These are phyloP conservation scores for Rosalia funebris DNA, from an alignment of 2,888 invertebrate genomes.

Conservation along the genomic window DNA sequence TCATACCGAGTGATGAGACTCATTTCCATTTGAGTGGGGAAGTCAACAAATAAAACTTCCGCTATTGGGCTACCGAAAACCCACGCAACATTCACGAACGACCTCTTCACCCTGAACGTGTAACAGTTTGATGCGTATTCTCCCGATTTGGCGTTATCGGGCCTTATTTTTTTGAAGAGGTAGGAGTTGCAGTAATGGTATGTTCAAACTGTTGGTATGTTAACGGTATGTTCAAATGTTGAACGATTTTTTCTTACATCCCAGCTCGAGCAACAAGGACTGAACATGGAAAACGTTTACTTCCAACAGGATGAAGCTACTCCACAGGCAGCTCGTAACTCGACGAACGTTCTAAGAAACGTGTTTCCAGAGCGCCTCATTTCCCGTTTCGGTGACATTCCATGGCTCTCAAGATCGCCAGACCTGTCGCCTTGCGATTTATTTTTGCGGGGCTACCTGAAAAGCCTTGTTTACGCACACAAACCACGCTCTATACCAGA, in stretches of 20 bases:
- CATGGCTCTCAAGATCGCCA: not conserved
- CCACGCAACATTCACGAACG: slow-evolving; percentile 30
- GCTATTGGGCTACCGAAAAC: slow-evolving; percentile 28
- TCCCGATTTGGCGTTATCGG: slow-evolving; percentile 21
- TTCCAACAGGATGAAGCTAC: not conserved
- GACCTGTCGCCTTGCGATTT: not conserved
- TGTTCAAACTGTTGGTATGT: no score
- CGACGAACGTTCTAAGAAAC: not conserved
- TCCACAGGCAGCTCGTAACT: not conserved
- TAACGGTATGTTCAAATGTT: not conserved
- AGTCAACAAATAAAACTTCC: slow-evolving; percentile 44
- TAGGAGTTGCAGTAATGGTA: not conserved
- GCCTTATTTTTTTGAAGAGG: not conserved
- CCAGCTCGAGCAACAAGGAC: not conserved
- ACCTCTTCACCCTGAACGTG: slow-evolving; percentile 30
- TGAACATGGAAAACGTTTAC: not conserved
- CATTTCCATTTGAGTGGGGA: slow-evolving; percentile 43
- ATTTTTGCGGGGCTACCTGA: not conserved
- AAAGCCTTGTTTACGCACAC: not conserved
- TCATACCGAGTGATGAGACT: slow-evolving; percentile 39
- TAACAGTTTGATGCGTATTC: slow-evolving; percentile 19
- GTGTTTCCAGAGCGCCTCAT: not conserved
- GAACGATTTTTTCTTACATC: not conserved
- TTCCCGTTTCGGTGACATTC: not conserved
- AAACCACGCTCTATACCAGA: not conserved